A percentile compares a stretch with the other conserved stretches of the same genome.
Conservation (phyloP, 2,888 invertebrate genomes). For the Eupeodes luniger region DNA sequence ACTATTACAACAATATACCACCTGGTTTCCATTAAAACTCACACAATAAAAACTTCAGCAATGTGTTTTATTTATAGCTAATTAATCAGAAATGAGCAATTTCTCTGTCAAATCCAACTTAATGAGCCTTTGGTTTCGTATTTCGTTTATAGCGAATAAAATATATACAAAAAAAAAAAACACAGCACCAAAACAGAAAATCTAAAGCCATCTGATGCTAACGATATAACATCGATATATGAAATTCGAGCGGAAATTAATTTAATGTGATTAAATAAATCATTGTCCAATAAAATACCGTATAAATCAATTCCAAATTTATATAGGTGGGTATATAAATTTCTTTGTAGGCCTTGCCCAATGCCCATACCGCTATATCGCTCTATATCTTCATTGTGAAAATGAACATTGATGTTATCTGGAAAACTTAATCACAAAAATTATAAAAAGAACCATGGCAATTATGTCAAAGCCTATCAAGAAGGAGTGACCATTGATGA, state of each 20-base stretch:
- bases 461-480: conserved; percentile 33
- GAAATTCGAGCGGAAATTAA: conserved; percentile 40
- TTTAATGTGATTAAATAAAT: conserved; percentile 53
- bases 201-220: conserved; percentile 20
- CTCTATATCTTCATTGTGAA: neutral
- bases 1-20: neutral
- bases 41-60: conserved; percentile 12
- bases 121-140: conserved; percentile 16
- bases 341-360: too few relatives aligned
- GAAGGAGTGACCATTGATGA: conserved; percentile 8
- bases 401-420: neutral
- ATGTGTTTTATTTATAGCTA: conserved; percentile 23
- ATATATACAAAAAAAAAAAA: conserved; percentile 5
- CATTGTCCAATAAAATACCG: conserved; percentile 63
- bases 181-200: neutral
- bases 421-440: conserved; percentile 44
- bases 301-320: conserved; percentile 62
- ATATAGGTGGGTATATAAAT: neutral
- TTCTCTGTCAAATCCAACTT: conserved; percentile 46
- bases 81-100: conserved; percentile 40
- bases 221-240: neutral
- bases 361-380: too few relatives aligned
- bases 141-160: neutral
- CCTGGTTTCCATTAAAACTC: conserved; percentile 2
- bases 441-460: conserved; percentile 41